A percentile compares a stretch with the other conserved stretches of the same genome.
These are phyloP conservation scores for Carterocephalus palaemon DNA, from an alignment of 2,888 invertebrate species.

Conservation along the genomic window DNA sequence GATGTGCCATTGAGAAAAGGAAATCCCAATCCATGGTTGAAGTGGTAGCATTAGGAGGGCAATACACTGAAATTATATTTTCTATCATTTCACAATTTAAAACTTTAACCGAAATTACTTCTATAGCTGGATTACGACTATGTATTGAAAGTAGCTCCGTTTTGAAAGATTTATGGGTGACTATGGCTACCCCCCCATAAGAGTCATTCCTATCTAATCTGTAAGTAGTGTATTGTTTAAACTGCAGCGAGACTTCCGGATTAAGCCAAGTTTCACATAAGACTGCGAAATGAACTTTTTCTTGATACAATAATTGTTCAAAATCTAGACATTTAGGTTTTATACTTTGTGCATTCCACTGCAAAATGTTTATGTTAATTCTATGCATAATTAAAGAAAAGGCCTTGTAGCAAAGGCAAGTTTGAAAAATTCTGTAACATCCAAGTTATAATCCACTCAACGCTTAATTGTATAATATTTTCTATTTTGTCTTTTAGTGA, in stretches of 20 bases:
- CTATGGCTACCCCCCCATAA: conserved; percentile 11
- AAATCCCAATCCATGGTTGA: conserved; percentile 18
- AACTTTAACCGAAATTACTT: conserved; percentile 14
- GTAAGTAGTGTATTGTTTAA: conserved; percentile 6
- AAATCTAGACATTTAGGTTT: conserved; percentile 24
- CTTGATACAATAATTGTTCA: conserved; percentile 14
- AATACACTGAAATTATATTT: conserved; percentile 16
- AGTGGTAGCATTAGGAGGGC: conserved; percentile 5
- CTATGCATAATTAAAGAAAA: conserved; percentile 3
- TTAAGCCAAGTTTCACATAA: conserved; percentile 26
- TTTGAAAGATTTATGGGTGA: conserved; percentile 1
- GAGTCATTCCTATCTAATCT: conserved; percentile 2
- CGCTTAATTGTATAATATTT: neutral
- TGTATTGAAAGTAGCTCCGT: neutral
- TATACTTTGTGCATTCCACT: conserved; percentile 31
- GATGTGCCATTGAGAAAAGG: conserved; percentile 2
- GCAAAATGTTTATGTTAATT: conserved; percentile 16
- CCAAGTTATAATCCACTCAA: conserved; percentile 4
- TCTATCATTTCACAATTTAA: conserved; percentile 9
- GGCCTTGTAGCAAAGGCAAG: neutral
- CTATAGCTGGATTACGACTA: conserved; percentile 2
- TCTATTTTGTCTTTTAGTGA: neutral
- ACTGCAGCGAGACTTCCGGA: neutral
- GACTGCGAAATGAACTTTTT: conserved; percentile 24
- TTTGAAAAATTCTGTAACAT: neutral